phyloP scores from a whole-genome alignment of 2,797 vertebrate species.

The Crocodylus rhombifer region DNA sequence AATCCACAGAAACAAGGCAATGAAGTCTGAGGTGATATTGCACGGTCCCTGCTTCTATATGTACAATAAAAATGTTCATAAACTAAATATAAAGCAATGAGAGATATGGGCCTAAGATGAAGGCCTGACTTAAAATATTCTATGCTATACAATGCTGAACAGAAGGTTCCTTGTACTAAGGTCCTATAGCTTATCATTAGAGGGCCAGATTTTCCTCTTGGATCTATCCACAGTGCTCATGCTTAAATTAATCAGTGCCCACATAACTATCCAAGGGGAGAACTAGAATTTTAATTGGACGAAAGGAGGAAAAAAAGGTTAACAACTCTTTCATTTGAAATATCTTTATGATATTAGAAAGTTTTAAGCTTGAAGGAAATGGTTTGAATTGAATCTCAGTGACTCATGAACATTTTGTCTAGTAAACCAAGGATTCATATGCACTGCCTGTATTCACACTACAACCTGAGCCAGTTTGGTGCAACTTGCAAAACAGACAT shows the following conservation, averaged over 20 bases:
- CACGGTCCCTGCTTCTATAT: background rate
- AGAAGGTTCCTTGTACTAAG: background rate
- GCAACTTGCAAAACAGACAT: background rate
- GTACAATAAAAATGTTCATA: background rate
- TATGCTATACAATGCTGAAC: background rate
- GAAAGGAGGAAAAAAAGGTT: background rate
- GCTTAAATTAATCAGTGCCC: background rate
- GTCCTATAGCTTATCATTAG: background rate
- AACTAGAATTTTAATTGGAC: background rate
- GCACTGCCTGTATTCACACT: background rate
- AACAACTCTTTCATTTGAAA: background rate
- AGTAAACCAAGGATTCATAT: background rate
- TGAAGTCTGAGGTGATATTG: no score
- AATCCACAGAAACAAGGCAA: no score
- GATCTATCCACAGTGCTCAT: background rate
- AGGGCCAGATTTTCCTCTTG: background rate
- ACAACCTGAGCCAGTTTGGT: background rate
- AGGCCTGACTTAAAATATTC: background rate
- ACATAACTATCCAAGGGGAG: background rate
- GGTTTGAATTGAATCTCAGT: background rate
- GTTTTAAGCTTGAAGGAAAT: background rate
- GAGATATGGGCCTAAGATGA: background rate
- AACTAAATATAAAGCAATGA: background rate
- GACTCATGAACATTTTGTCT: background rate
- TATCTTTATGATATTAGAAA: background rate